phyloP scores from a whole-genome alignment of 2,113 vertebrate species.

The Tragelaphus scriptus region DNA sequence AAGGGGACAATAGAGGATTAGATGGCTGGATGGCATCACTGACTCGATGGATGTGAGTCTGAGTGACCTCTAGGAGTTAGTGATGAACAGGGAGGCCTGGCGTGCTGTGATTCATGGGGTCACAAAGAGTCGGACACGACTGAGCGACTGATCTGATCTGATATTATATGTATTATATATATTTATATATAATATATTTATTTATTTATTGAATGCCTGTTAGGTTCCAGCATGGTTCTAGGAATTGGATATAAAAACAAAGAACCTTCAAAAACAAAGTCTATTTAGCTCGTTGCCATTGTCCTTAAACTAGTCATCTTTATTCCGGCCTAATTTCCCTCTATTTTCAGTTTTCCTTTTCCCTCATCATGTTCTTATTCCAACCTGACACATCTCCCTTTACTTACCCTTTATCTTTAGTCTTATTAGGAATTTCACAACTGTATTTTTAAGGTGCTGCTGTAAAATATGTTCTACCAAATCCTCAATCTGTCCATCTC shows the following conservation, averaged over 20 bases:
- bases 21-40: no score
- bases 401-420: not conserved
- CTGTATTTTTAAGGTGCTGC: not conserved
- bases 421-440: not conserved
- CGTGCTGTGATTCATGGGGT: no score
- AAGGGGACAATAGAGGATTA: no score
- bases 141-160: no score
- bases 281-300: not conserved
- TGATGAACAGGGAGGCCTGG: no score
- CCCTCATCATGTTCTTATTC: not conserved
- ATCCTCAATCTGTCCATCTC: not conserved
- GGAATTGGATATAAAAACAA: not conserved
- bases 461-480: not conserved
- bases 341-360: not conserved
- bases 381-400: not conserved
- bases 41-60: no score
- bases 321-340: not conserved
- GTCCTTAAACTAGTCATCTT: not conserved
- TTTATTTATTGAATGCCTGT: not conserved
- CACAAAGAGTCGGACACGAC: no score
- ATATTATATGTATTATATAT: no score
- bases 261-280: not conserved
- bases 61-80: no score
- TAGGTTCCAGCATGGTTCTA: not conserved
- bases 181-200: no score